These are phyloP conservation scores for Acipenser oxyrinchus DNA, from an alignment of 2,797 vertebrate species.

Conservation along the genomic window DNA sequence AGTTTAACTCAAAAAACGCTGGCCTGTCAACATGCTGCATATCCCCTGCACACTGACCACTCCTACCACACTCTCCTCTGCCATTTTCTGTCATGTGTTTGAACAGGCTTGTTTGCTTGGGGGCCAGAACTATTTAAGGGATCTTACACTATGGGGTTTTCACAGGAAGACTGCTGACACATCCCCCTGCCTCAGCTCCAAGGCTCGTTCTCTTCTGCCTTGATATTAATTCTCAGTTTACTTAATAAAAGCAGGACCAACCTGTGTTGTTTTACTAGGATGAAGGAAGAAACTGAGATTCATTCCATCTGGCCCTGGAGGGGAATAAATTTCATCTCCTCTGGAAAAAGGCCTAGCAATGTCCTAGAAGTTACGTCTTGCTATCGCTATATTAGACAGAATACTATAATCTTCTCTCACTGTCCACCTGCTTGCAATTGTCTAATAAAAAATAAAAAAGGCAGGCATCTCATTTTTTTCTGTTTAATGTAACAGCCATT, in stretches of 20 bases:
- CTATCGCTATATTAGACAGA: conserved; percentile 28
- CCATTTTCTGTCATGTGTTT: conserved; percentile 62
- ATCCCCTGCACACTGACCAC: conserved; percentile 47
- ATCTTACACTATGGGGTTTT: conserved; percentile 60
- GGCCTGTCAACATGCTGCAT: conserved; percentile 48
- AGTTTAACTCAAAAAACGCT: conserved; percentile 60
- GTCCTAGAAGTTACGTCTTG: conserved; percentile 29
- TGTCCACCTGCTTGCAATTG: conserved; percentile 40
- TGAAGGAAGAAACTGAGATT: neutral
- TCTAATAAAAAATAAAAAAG: conserved; percentile 28
- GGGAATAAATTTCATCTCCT: neutral
- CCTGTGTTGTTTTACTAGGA: conserved; percentile 1
- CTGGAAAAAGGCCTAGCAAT: neutral
- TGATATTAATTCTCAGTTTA: conserved; percentile 1
- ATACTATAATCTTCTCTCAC: conserved; percentile 30
- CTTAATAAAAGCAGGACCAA: neutral
- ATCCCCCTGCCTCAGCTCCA: conserved; percentile 8
- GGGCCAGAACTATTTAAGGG: conserved; percentile 65
- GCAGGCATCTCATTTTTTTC: too few relatives aligned
- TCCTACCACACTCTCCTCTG: conserved; percentile 55
- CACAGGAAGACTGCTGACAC: conserved; percentile 46
- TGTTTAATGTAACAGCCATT: too few relatives aligned
- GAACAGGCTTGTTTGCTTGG: conserved; percentile 44
- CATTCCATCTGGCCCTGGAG: conserved; percentile 1
- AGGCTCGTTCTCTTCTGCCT: neutral